Percentiles rank a stretch among this genome's conserved stretches.
phyloP scores from a whole-genome alignment of 2,113 vertebrate species.

The Orycteropus afer region DNA sequence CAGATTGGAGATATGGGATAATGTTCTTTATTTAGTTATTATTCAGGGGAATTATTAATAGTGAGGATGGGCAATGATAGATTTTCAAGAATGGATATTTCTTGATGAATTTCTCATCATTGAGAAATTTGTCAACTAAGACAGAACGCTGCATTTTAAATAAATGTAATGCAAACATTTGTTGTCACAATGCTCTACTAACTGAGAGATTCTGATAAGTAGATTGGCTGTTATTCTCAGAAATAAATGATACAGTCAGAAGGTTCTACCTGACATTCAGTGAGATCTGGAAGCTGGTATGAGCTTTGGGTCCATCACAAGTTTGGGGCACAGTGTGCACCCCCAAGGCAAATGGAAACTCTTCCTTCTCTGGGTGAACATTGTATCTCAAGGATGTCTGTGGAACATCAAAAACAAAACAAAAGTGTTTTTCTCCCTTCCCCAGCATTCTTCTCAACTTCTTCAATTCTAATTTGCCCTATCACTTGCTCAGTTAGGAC shows the following conservation, averaged over 20 bases:
- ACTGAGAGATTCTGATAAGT: neutral
- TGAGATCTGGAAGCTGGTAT: slow-evolving; percentile 80
- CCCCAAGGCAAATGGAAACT: slow-evolving; percentile 70
- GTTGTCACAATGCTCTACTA: neutral
- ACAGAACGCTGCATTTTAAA: neutral
- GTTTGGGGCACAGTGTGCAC: slow-evolving; percentile 70
- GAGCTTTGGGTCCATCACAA: slow-evolving; percentile 68
- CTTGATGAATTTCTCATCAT: neutral
- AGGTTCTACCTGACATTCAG: slow-evolving; percentile 83
- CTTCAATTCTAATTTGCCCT: neutral
- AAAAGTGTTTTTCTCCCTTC: neutral
- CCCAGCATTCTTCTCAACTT: neutral
- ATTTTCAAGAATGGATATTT: neutral
- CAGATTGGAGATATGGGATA: neutral
- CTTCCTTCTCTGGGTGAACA: slow-evolving; percentile 67
- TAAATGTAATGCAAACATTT: neutral
- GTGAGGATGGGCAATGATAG: neutral
- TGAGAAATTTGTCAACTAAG: neutral
- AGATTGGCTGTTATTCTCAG: neutral
- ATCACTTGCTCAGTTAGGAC: neutral
- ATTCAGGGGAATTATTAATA: neutral
- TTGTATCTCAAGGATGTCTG: slow-evolving; percentile 88
- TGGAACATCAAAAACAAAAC: slow-evolving; percentile 54
- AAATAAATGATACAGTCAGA: neutral
- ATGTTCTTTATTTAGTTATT: neutral